Evolutionary conservation across 2,797 vertebrate genomes (phyloP).

Genomic region (Muraenolepis orangiensis): DNA sequence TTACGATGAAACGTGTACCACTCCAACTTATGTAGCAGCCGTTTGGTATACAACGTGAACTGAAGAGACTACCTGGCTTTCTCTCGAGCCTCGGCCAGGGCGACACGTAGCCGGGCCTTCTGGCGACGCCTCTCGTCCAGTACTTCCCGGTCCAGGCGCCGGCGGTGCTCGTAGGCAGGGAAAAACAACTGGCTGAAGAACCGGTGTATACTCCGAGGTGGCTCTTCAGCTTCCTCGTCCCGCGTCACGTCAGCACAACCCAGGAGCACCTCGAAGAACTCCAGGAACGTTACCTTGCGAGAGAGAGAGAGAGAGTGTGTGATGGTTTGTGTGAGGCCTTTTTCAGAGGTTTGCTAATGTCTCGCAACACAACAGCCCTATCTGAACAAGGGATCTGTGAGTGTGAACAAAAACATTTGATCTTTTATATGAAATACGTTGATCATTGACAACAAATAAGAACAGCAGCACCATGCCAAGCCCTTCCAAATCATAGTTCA

Average conservation of each 20-base stretch:
- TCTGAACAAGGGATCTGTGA: neutral
- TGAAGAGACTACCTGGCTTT: conserved; percentile 53
- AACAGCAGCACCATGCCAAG: too few relatives aligned
- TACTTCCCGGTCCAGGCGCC: conserved; percentile 61
- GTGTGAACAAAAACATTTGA: too few relatives aligned
- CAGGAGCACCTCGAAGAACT: conserved; percentile 89
- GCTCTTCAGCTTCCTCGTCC: conserved; percentile 22
- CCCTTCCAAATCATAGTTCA: too few relatives aligned
- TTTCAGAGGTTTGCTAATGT: too few relatives aligned
- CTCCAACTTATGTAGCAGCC: neutral
- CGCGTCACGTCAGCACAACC: conserved; percentile 73
- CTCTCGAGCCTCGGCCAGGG: conserved; percentile 49
- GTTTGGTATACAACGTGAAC: neutral
- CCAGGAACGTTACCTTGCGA: conserved; percentile 93
- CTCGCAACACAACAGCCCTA: too few relatives aligned
- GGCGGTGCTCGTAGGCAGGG: conserved; percentile 68
- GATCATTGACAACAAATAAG: too few relatives aligned
- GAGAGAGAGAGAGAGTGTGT: conserved; percentile 21
- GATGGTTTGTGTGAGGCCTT: neutral
- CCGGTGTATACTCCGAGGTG: conserved; percentile 39
- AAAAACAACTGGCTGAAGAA: conserved; percentile 81
- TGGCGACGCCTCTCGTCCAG: conserved; percentile 41
- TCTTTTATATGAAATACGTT: too few relatives aligned
- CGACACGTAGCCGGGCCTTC: conserved; percentile 29
- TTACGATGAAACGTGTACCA: neutral